Conservation (phyloP, 2,888 invertebrate species). For the Ichneumon xanthorius region DNA sequence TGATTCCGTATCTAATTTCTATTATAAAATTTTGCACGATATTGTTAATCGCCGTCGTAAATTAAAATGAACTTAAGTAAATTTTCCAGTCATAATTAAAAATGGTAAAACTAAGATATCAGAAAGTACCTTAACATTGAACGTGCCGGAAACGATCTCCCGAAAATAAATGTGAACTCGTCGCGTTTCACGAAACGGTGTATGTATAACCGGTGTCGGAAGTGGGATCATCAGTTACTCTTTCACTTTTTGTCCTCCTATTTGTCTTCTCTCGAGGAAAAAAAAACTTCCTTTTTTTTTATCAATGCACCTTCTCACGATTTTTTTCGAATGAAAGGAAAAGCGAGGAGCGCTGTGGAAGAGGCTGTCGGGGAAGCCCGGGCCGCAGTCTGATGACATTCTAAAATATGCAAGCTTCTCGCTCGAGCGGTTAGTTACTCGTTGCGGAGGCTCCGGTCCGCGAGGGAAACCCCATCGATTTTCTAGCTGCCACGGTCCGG, state of each 20-base stretch:
- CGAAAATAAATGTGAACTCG: too few relatives aligned
- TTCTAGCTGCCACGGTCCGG: constrained; percentile 44
- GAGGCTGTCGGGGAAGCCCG: constrained; percentile 58
- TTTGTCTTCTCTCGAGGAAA: background rate
- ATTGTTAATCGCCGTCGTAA: too few relatives aligned
- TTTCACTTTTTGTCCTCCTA: background rate
- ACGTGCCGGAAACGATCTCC: too few relatives aligned
- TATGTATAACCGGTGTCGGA: background rate
- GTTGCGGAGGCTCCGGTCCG: constrained; percentile 43
- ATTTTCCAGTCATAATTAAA: too few relatives aligned
- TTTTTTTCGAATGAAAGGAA: constrained; percentile 3
- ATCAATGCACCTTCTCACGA: background rate
- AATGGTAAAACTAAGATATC: too few relatives aligned
- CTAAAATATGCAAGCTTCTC: constrained; percentile 77
- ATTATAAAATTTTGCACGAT: too few relatives aligned
- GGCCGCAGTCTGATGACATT: constrained; percentile 75
- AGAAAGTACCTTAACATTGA: too few relatives aligned
- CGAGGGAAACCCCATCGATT: constrained; percentile 54
- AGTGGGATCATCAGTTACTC: background rate
- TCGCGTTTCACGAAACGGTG: background rate
- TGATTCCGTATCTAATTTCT: too few relatives aligned
- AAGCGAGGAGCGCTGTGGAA: constrained; percentile 19
- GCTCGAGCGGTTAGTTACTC: constrained; percentile 73
- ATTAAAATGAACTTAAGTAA: too few relatives aligned
- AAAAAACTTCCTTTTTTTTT: background rate